Conservation (phyloP, 2,888 invertebrate genomes). For the Microctonus aethiopoides region DNA sequence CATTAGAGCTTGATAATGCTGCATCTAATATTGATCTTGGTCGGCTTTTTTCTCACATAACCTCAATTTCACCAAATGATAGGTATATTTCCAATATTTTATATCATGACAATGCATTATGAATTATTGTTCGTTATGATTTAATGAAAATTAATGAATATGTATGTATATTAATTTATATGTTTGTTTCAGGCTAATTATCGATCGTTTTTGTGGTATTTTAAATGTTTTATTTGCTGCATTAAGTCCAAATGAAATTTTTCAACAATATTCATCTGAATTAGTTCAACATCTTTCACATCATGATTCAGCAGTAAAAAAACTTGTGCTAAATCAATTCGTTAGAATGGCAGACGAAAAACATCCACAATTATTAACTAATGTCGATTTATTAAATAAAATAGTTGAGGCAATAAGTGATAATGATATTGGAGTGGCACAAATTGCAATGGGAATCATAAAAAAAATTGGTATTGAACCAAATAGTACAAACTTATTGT, state of each 20-base stretch:
- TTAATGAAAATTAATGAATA: not conserved
- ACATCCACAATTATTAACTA: slow-evolving; percentile 67
- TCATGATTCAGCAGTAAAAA: slow-evolving; percentile 47
- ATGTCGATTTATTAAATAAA: slow-evolving; percentile 70
- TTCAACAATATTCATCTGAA: slow-evolving; percentile 51
- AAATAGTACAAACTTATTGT: slow-evolving; percentile 68
- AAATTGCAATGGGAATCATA: slow-evolving; percentile 72
- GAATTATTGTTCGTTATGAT: not conserved
- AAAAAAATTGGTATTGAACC: slow-evolving; percentile 66
- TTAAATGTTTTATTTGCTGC: slow-evolving; percentile 45
- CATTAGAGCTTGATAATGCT: slow-evolving; percentile 48
- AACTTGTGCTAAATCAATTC: slow-evolving; percentile 51
- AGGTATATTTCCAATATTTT: slow-evolving; percentile 51
- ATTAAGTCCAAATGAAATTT: slow-evolving; percentile 51
- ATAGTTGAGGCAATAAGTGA: slow-evolving; percentile 73
- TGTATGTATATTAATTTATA: no score
- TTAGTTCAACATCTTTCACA: slow-evolving; percentile 49
- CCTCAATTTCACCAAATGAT: slow-evolving; percentile 54
- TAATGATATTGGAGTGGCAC: slow-evolving; percentile 72
- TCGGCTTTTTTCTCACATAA: slow-evolving; percentile 53
- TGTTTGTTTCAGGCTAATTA: slow-evolving; percentile 47
- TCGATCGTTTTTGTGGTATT: slow-evolving; percentile 52
- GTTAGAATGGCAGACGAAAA: slow-evolving; percentile 44
- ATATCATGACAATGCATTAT: not conserved
- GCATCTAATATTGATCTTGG: slow-evolving; percentile 48